Base-by-base conservation (phyloP, 2,888 invertebrate genomes). In the Tinea trinotella region DNA sequence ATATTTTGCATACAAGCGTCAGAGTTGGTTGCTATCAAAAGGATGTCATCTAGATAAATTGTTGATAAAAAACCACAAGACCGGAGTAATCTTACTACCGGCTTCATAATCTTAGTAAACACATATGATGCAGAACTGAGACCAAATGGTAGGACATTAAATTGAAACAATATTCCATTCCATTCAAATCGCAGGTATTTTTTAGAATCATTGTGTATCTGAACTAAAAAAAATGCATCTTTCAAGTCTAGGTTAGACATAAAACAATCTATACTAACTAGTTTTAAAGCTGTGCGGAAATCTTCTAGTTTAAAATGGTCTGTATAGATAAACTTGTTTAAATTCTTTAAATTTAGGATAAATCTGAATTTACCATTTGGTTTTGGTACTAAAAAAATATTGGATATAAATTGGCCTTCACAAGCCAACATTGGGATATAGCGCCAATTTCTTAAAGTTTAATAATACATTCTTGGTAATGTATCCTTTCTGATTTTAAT, bases 251-350 rank as follows among this genome's bases (percentile, higher is more conserved):
- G 24, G 4, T 46, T 48, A 12, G 24, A 6, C 55, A 55, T 53
- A 44, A 34, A 53, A 24, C 22, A 54, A 17, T 53, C 30, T 17
- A 20, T 52, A 17, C 17, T 19, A 34, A 55, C 18, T 13, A 55
- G 15, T 53, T 55, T 55, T 46, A 55, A 2, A 12, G 53, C 53
- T 13, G 55, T 55, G 2, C 55, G 12, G 10, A 55, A 9, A 18
- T 55, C 55, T 20, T 55, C 55, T 3, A 55, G 2, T 34, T 55
- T 55, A 53, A 55, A 55, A 55, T 55, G 55, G 2, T 19, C n/a
- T 1, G 53, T 55, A 10, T 46, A 2, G 3, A 55, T 55, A 20
- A 52, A 55, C 35, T 52, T 55, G 35, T 55, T 52, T n/a, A 53
- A 34, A 3, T 40, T 34, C 48, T 55, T 55, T 13, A 55, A 19